Evolutionary conservation across 2,113 vertebrate genomes (phyloP), one percentile per base, ranked within the genome.

Genomic region (Cebidichthys violaceus): DNA sequence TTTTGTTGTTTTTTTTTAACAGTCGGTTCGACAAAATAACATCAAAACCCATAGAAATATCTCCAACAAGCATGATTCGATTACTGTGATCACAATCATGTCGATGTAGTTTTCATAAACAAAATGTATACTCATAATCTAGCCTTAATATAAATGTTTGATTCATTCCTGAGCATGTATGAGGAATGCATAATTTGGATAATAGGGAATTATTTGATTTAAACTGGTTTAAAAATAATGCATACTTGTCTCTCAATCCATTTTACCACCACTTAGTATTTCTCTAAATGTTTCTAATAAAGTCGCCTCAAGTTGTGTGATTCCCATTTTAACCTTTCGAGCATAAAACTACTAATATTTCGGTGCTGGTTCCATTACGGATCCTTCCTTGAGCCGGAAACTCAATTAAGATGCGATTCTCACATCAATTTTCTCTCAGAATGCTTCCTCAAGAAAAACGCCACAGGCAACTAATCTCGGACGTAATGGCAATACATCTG

Each of bases 381-480:
- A 83, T 88, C 70, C 76, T 67, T 87, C 87, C 84, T 73, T 65
- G 77, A 92, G 79, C 90, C 71, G 70, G 68, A 87, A 91, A 92
- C 83, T 83, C 90, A 92, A 94, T 93, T 93, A 93, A 88, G 76
- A 85, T 55, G 83, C 68, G 61, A 88, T 85, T 93, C 90, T 86
- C 86, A 79, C 82, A 89, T 91, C 84, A 89, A 83, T 92, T 93
- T 93, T 88, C 90, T 85, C 83, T 70, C 76, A 61, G 86, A 90
- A 76, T 77, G 87, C 86, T 75, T 90, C 87, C 66, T 82, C 39
- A 14, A 87, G n/a, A 78, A 83, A 92, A 89, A 83, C 20, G 79
- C 91, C 88, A 81, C 83, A 74, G 92, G 90, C 91, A 77, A 89
- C 88, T 91, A 82, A 90, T 93, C 88, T 86, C 62, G 33, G 80